Percentiles rank a stretch among this genome's conserved stretches.
phyloP scores from a whole-genome alignment of 2,888 invertebrate genomes.

The Hylaea fasciaria region DNA sequence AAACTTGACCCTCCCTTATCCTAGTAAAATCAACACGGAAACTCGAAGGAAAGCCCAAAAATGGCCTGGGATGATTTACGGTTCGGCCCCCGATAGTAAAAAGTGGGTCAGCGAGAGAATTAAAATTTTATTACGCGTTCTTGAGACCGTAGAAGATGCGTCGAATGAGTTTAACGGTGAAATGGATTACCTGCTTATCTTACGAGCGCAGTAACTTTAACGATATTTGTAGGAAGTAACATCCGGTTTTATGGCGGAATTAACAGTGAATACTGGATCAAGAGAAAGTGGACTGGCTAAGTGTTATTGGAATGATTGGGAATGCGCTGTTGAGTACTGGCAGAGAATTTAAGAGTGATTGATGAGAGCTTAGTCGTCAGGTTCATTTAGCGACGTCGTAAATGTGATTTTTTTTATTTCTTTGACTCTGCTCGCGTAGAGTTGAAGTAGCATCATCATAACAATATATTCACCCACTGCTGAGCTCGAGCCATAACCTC shows the following conservation, averaged over 20 bases:
- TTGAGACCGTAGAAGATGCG: constrained; percentile 53
- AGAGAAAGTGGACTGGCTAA: constrained; percentile 21
- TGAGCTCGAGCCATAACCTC: too few relatives aligned
- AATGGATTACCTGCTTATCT: constrained; percentile 59
- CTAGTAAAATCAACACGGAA: constrained; percentile 71
- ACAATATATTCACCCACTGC: too few relatives aligned
- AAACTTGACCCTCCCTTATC: constrained; percentile 79
- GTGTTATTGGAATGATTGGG: constrained; percentile 24
- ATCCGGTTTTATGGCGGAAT: constrained; percentile 48
- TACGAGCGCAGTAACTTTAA: constrained; percentile 53
- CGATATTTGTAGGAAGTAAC: constrained; percentile 48
- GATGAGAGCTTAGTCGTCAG: not conserved
- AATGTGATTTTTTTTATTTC: too few relatives aligned
- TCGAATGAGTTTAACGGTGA: constrained; percentile 50
- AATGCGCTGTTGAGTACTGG: not conserved
- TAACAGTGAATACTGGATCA: constrained; percentile 33
- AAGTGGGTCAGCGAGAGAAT: constrained; percentile 70
- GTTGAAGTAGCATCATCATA: too few relatives aligned
- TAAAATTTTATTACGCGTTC: constrained; percentile 67
- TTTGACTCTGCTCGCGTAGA: too few relatives aligned
- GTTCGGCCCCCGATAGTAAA: constrained; percentile 63
- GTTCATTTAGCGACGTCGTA: too few relatives aligned
- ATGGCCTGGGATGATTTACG: constrained; percentile 68
- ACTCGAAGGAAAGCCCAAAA: constrained; percentile 53
- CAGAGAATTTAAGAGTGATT: constrained; percentile 5